Conservation (phyloP, 2,888 invertebrate genomes). For the Maniola hyperantus region DNA sequence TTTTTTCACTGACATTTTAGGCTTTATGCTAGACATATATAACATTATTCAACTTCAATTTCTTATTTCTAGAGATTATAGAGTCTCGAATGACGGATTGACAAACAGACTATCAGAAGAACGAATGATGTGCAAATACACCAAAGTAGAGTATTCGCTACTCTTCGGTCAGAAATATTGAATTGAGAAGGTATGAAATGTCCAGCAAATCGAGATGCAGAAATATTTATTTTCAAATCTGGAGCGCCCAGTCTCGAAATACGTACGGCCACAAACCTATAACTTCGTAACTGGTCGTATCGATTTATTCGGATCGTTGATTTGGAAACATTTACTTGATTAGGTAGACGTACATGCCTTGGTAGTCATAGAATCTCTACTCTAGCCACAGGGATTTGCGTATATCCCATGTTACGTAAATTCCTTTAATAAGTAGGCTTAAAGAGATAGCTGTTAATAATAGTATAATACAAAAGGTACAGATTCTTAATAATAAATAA, state of each 20-base stretch:
- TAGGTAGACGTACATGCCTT: slow-evolving; percentile 31
- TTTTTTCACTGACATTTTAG: no score
- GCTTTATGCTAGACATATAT: no score
- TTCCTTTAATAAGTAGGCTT: background rate
- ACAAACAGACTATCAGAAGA: no score
- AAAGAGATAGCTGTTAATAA: background rate
- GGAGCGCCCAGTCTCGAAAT: background rate
- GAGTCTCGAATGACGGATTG: no score
- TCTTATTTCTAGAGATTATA: no score
- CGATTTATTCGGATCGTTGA: slow-evolving; percentile 32
- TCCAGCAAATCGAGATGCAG: background rate
- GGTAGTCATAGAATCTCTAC: slow-evolving; percentile 27
- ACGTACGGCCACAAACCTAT: slow-evolving; percentile 15
- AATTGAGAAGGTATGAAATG: background rate
- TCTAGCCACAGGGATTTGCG: slow-evolving; percentile 22
- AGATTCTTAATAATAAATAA: background rate
- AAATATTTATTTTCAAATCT: slow-evolving; percentile 2
- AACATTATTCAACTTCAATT: no score
- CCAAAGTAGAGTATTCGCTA: no score
- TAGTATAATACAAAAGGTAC: background rate
- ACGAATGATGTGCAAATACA: no score
- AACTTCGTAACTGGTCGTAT: slow-evolving; percentile 24
- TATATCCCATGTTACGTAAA: slow-evolving; percentile 18
- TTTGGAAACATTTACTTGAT: slow-evolving; percentile 36
- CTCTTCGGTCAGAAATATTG: background rate